Evolutionary conservation across 2,888 invertebrate species (phyloP).

Genomic region (Amorpha juglandis): DNA sequence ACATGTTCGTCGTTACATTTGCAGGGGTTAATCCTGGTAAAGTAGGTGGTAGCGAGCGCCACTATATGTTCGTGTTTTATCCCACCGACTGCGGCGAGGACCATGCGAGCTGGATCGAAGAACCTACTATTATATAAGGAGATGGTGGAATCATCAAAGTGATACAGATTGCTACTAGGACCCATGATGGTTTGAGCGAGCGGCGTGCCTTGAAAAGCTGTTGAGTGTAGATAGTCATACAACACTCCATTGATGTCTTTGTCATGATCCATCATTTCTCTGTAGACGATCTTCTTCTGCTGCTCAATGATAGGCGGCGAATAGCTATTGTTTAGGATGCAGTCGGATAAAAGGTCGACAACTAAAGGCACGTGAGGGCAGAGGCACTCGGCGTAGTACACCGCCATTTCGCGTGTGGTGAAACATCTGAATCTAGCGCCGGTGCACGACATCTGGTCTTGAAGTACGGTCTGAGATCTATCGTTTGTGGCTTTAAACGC

Average conservation of each 20-base stretch:
- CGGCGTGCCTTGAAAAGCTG: constrained; percentile 76
- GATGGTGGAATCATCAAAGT: constrained; percentile 87
- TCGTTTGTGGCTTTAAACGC: constrained; percentile 86
- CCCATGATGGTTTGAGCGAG: constrained; percentile 80
- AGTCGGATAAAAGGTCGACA: constrained; percentile 96
- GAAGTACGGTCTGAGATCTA: constrained; percentile 92
- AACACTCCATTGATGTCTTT: constrained; percentile 51
- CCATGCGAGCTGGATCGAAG: constrained; percentile 95
- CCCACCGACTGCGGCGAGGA: constrained; percentile 96
- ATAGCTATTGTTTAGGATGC: constrained; percentile 91
- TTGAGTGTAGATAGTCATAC: constrained; percentile 70
- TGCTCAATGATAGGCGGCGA: constrained; percentile 54
- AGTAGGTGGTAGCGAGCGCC: constrained; percentile 88
- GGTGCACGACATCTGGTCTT: constrained; percentile 95
- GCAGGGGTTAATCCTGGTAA: constrained; percentile 85
- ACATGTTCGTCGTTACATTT: constrained; percentile 70
- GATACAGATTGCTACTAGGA: constrained; percentile 86
- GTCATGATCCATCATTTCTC: constrained; percentile 68
- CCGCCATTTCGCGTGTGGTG: constrained; percentile 97
- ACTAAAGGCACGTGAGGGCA: constrained; percentile 93
- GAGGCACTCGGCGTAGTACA: constrained; percentile 97
- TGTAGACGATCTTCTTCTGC: constrained; percentile 61
- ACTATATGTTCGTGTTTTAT: constrained; percentile 93
- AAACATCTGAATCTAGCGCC: constrained; percentile 98
- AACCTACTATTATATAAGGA: constrained; percentile 90